Evolutionary conservation across 2,797 vertebrate species (phyloP), one percentile per base, ranked within the genome.

Genomic region (Otolemur crassicaudatus): DNA sequence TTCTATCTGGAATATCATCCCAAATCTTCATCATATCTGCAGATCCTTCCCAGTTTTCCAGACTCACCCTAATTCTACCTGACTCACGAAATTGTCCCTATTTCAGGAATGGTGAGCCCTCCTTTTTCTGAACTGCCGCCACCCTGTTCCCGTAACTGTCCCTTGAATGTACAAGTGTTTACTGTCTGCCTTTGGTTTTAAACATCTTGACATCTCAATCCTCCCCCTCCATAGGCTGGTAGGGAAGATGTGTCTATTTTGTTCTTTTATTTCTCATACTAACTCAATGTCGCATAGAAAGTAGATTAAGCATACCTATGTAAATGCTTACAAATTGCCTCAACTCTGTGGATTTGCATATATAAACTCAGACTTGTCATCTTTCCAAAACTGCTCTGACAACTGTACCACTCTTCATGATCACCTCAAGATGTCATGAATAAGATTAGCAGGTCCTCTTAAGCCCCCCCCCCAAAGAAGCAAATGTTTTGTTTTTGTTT

Each of bases 181-280:
- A 3, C 72, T 67, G 3, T 83, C 61, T 90, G 76, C 58, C 70
- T 90, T 61, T 73, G 49, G 40, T 76, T 94, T 87, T 61, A 37
- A 76, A 87, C 40, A 73, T 75, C 70, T 76, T 95, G 80, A 79
- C 43, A 82, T 70, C n/a, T 72, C 22, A 86, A 73, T 75, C 31
- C 13, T 86, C n/a, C 60, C 29, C 6, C 29, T 9, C 40, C 14
- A 53, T 37, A 90, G 11, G 37, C n/a, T 12, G 73, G 29, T 31
- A 91, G 49, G 16, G 27, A 88, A 6, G 37, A 27, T 56, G 14
- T 3, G 16, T n/a, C 85, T 65, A 23, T 40, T 90, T 49, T 12
- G 16, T 70, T 69, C 75, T 95, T 84, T 34, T 46, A 75, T 91
- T 90, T 95, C 79, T 76, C 20, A 2, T 10, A 37, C 3, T 70